Evolutionary conservation across 2,888 invertebrate genomes (phyloP).

Genomic region (Timandra comae): DNA sequence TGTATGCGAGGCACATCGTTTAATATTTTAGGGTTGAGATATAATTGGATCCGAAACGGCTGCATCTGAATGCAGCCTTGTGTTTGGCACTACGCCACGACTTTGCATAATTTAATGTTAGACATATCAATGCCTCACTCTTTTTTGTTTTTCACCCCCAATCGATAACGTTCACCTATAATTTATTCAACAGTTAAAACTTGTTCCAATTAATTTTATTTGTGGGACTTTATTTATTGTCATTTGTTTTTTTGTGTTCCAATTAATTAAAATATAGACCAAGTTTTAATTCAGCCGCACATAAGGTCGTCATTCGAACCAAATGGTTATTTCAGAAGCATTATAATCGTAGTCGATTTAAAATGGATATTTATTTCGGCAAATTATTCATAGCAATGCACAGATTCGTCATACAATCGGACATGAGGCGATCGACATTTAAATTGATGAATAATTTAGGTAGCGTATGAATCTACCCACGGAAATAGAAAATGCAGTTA

Average conservation of each 20-base stretch:
- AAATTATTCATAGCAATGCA: slow-evolving; percentile 31
- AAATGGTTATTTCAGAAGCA: no score
- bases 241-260: no score
- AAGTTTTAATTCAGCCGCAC: no score
- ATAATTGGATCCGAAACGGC: slow-evolving; percentile 66
- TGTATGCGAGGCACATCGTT: slow-evolving; percentile 56
- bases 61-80: slow-evolving; percentile 60
- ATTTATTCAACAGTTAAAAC: no score
- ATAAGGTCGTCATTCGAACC: no score
- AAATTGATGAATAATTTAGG: slow-evolving; percentile 28
- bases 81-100: slow-evolving; percentile 58
- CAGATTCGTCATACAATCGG: slow-evolving; percentile 29
- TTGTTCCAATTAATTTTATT: no score
- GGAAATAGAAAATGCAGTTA: background rate
- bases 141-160: slow-evolving; percentile 10
- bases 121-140: slow-evolving; percentile 34
- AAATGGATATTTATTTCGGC: slow-evolving; percentile 26
- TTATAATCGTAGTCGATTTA: no score
- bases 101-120: slow-evolving; percentile 60
- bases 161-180: no score
- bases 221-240: no score
- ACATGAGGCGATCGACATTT: slow-evolving; percentile 25
- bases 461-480: slow-evolving; percentile 25
- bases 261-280: no score
- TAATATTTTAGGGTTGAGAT: slow-evolving; percentile 71